A percentile compares a stretch with the other conserved stretches of the same genome.
Conservation (phyloP, 2,888 invertebrate species). For the Branchellion lobata region DNA sequence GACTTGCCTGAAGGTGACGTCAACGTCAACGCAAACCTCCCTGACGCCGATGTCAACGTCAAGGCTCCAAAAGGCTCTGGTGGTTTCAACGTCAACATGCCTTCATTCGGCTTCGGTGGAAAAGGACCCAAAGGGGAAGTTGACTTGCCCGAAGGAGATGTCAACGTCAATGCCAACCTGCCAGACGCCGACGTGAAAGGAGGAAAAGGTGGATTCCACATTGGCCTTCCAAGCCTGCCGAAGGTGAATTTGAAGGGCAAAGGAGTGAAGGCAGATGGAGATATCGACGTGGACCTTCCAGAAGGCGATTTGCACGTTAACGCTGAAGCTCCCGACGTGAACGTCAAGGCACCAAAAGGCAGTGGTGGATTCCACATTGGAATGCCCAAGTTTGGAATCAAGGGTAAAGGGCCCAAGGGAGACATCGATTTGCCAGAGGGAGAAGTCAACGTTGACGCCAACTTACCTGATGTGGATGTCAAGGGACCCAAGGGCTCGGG, state of each 20-base stretch:
- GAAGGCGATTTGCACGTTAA: conserved; percentile 14
- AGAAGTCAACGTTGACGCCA: conserved; percentile 22
- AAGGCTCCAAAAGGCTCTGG: conserved; percentile 37
- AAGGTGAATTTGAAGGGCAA: conserved; percentile 16
- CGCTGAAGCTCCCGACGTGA: conserved; percentile 8
- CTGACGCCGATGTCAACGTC: conserved; percentile 40
- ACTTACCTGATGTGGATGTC: conserved; percentile 33
- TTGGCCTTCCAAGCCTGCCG: conserved; percentile 12
- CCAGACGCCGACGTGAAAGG: conserved; percentile 23
- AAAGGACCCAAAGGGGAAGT: conserved; percentile 27
- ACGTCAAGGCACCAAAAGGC: conserved; percentile 15
- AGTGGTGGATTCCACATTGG: conserved; percentile 11
- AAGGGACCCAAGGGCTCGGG: conserved; percentile 36
- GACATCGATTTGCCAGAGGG: conserved; percentile 27
- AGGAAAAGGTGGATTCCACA: conserved; percentile 18
- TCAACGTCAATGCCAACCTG: background rate
- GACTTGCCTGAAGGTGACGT: conserved; percentile 31
- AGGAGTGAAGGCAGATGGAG: conserved; percentile 3
- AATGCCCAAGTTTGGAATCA: conserved; percentile 27
- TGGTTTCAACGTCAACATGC: conserved; percentile 36
- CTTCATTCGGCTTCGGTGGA: conserved; percentile 31
- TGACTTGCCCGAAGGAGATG: conserved; percentile 13
- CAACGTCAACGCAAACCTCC: conserved; percentile 30
- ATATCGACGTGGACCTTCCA: conserved; percentile 1
- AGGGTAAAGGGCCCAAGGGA: conserved; percentile 32